phyloP scores from a whole-genome alignment of 2,888 invertebrate genomes.

The Microctonus hyperodae region DNA sequence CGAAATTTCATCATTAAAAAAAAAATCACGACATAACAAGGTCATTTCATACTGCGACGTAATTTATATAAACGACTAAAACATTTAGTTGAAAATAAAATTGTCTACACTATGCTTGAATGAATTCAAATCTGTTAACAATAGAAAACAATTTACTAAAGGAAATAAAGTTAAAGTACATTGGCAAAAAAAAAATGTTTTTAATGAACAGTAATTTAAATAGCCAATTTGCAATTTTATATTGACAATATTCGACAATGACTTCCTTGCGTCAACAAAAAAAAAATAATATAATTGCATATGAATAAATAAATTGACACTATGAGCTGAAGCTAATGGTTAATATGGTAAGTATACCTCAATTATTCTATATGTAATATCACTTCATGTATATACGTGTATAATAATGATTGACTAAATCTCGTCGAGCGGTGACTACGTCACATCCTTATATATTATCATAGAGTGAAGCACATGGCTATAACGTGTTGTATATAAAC shows the following conservation, averaged over 20 bases:
- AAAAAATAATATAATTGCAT: not conserved
- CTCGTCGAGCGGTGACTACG: not conserved
- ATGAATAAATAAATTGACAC: not conserved
- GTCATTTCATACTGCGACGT: not conserved
- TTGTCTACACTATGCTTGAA: not conserved
- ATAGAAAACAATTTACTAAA: not conserved
- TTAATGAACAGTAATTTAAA: not conserved
- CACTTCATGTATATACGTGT: not conserved
- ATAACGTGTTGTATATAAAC: not conserved
- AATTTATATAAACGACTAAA: too few relatives aligned
- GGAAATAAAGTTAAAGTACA: not conserved
- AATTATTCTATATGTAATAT: not conserved
- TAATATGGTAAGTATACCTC: not conserved
- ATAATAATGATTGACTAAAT: not conserved
- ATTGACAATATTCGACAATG: not conserved
- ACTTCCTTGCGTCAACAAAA: not conserved
- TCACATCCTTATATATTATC: conserved; percentile 9
- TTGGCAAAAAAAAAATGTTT: not conserved
- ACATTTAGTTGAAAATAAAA: not conserved
- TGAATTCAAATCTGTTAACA: not conserved
- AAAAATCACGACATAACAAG: conserved; percentile 5
- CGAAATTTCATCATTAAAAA: too few relatives aligned
- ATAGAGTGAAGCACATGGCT: not conserved
- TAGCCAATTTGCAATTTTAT: not conserved
- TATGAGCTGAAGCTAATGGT: not conserved